Evolutionary conservation across 2,113 vertebrate genomes (phyloP).

Genomic region (Catharus minimus): DNA sequence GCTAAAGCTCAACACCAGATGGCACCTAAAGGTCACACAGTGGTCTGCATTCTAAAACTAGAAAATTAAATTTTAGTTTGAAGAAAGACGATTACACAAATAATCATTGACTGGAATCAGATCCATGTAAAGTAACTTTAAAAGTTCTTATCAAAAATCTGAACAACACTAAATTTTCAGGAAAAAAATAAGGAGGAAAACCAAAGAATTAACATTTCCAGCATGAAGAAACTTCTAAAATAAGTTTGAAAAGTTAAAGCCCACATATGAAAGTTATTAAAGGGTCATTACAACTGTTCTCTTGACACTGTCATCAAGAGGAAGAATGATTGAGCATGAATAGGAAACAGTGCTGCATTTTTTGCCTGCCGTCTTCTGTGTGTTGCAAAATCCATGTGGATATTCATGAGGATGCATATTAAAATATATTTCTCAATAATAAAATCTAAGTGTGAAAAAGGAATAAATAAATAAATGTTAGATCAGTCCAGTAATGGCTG

Average conservation of each 20-base stretch:
- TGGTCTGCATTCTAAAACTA: neutral
- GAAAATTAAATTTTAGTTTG: neutral
- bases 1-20: neutral
- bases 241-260: neutral
- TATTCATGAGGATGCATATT: neutral
- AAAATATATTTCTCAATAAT: neutral
- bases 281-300: neutral
- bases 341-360: neutral
- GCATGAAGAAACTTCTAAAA: neutral
- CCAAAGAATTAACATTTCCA: neutral
- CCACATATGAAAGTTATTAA: neutral
- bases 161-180: rapidly evolving
- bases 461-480: neutral
- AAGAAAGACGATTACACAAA: neutral
- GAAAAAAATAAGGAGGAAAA: neutral
- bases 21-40: slow-evolving; percentile 4
- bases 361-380: neutral
- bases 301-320: neutral
- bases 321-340: neutral
- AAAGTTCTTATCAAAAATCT: neutral
- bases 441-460: neutral
- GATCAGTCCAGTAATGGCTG: neutral
- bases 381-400: neutral
- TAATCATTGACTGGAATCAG: neutral
- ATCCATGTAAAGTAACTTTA: neutral